Conservation (phyloP, 2,113 vertebrate genomes). For the Heteronetta atricapilla region DNA sequence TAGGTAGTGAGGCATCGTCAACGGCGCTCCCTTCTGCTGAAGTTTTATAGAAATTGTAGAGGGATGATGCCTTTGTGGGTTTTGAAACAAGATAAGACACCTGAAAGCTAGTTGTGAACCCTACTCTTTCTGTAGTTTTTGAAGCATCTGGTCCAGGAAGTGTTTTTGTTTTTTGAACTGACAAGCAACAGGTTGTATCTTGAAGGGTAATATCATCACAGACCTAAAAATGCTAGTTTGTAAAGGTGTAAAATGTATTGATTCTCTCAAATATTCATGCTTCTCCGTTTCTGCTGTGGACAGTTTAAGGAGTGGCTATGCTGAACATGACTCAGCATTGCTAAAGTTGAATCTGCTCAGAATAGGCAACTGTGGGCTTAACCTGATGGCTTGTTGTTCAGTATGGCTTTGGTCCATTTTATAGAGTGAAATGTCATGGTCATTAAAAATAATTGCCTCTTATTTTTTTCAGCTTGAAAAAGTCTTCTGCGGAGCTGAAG, state of each 20-base stretch:
- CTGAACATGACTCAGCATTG: neutral
- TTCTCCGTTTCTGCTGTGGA: neutral
- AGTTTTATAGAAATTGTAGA: neutral
- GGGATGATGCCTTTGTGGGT: neutral
- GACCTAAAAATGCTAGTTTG: neutral
- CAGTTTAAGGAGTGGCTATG: neutral
- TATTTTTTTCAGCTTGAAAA: slow-evolving; percentile 86
- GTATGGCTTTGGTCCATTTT: fast-evolving
- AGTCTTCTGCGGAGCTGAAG: slow-evolving; percentile 96
- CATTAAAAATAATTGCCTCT: slow-evolving; percentile 2
- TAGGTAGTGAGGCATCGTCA: neutral
- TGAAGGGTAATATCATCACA: neutral
- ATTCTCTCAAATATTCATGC: neutral
- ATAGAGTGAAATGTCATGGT: neutral
- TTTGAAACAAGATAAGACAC: neutral
- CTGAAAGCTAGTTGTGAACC: neutral
- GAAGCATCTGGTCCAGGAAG: neutral
- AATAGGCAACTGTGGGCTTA: neutral
- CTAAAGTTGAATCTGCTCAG: neutral
- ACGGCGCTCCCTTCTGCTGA: neutral
- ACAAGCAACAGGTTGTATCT: neutral
- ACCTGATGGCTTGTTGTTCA: neutral
- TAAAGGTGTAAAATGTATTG: neutral
- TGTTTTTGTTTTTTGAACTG: neutral
- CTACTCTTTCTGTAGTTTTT: neutral